Conservation (phyloP, 2,797 vertebrate genomes). For the Euphonia xanthogaster region DNA sequence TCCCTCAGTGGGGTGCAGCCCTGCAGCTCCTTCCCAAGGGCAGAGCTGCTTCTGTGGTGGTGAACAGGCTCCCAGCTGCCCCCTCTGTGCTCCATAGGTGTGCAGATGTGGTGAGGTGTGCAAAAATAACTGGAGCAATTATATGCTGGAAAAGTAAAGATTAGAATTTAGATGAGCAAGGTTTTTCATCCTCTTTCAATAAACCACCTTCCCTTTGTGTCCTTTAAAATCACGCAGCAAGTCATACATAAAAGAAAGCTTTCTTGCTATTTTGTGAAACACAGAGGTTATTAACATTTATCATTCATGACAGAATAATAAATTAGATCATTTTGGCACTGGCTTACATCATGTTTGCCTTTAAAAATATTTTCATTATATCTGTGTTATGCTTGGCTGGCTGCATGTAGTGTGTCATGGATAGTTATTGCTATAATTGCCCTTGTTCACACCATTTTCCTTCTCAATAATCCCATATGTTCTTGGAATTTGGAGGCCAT, state of each 20-base stretch:
- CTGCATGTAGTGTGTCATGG: not conserved
- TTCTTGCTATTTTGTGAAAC: not conserved
- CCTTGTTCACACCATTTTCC: slow-evolving; percentile 66
- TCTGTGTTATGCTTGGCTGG: slow-evolving; percentile 33
- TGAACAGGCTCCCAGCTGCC: not conserved
- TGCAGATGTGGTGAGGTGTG: not conserved
- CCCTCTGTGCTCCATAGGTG: not conserved
- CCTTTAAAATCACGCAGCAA: not conserved
- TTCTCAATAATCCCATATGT: slow-evolving; percentile 59
- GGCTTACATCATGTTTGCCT: slow-evolving; percentile 54
- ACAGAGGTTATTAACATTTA: not conserved
- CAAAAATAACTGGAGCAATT: not conserved
- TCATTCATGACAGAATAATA: slow-evolving; percentile 34
- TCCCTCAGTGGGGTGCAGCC: not conserved
- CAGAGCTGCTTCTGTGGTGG: not conserved
- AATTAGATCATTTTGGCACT: slow-evolving; percentile 39
- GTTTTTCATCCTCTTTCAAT: not conserved
- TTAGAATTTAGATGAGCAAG: slow-evolving; percentile 4
- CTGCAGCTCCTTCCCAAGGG: not conserved
- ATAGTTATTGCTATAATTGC: slow-evolving; percentile 64
- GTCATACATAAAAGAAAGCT: not conserved
- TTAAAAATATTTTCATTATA: slow-evolving; percentile 59
- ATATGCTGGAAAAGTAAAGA: not conserved
- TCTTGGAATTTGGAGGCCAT: slow-evolving; percentile 25
- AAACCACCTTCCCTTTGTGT: not conserved